Base-by-base conservation (phyloP, 2,113 vertebrate genomes). In the Centropus unirufus region DNA sequence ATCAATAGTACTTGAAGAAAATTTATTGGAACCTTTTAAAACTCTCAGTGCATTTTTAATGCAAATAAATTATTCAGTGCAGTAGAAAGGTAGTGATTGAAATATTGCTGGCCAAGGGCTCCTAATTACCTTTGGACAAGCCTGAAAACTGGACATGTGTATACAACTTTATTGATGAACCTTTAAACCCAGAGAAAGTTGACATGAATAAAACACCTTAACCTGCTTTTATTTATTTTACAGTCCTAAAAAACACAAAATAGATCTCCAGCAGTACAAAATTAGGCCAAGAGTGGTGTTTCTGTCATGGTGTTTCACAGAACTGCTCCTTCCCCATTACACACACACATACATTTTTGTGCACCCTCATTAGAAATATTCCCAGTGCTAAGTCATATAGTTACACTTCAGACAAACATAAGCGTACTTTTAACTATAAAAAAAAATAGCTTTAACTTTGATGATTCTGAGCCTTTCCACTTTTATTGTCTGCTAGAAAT, bases 51-150 rank as follows among this genome's bases (percentile, higher is more conserved):
- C 2, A 70, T 87, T 96, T 92, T 89, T 85, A 85, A 77, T 85
- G 29, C 12, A 74, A 66, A 88, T 96, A 92, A 93, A 96, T 96
- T 94, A 94, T 96, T 94, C 52, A 74, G 15, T 69, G 51, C 75
- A 32, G 36, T 61, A 74, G 89, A 96, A 93, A 91, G 52, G 16
- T 75, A 88, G n/a, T 57, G 4, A 72, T 9, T 95, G 72, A 90
- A 94, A 94, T 52, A 76, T 74, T 90, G n/a, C 42, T 93, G 67
- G 70, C 49, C 42, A 63, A 91, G 29, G 52, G 40, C 73, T 94
- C 84, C 46, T 49, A 63, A 83, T 82, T 94, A 73, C 93, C 51
- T 83, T 84, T 47, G 34, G 52, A n/a, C 6, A 68, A n/a, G 17
- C 15, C 83, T 93, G 42, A 90, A 90, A 80, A 87, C n/a, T 64